These are phyloP conservation scores for Phenganax marumi DNA, from an alignment of 92 coral and sea anemone genomes.

Conservation along the genomic window DNA sequence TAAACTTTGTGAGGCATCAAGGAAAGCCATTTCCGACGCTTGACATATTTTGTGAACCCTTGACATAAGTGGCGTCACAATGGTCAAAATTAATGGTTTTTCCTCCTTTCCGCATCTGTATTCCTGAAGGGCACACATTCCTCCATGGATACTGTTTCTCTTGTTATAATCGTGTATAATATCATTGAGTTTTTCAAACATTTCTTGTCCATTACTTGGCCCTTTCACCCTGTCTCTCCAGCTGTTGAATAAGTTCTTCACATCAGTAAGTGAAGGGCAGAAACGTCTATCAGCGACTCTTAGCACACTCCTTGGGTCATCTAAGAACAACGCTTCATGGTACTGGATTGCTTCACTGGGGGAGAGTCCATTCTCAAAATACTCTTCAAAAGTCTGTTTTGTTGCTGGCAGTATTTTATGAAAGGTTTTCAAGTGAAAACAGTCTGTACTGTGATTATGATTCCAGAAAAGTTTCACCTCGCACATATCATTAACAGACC, in stretches of 20 bases:
- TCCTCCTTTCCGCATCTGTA: conserved; percentile 11
- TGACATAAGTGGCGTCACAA: conserved; percentile 64
- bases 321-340: conserved; percentile 33
- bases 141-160: conserved; percentile 33
- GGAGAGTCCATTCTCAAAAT: conserved; percentile 41
- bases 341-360: conserved; percentile 48
- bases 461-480: conserved; percentile 51
- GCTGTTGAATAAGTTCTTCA: conserved; percentile 43
- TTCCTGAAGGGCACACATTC: conserved; percentile 49
- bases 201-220: conserved; percentile 55
- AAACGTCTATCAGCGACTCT: conserved; percentile 43
- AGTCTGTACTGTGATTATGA: conserved; percentile 52
- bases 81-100: conserved; percentile 46
- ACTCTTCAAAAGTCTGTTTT: conserved; percentile 48
- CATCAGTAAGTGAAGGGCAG: conserved; percentile 46
- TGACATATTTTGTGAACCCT: conserved; percentile 51
- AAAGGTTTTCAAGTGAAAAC: conserved; percentile 40
- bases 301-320: conserved; percentile 27
- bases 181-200: conserved; percentile 46
- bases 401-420: conserved; percentile 46
- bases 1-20: conserved; percentile 58
- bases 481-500: conserved; percentile 40
- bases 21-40: conserved; percentile 61
- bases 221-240: conserved; percentile 57
- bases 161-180: conserved; percentile 42